Conservation (phyloP, 2,113 vertebrate species). For the Monopterus albus region DNA sequence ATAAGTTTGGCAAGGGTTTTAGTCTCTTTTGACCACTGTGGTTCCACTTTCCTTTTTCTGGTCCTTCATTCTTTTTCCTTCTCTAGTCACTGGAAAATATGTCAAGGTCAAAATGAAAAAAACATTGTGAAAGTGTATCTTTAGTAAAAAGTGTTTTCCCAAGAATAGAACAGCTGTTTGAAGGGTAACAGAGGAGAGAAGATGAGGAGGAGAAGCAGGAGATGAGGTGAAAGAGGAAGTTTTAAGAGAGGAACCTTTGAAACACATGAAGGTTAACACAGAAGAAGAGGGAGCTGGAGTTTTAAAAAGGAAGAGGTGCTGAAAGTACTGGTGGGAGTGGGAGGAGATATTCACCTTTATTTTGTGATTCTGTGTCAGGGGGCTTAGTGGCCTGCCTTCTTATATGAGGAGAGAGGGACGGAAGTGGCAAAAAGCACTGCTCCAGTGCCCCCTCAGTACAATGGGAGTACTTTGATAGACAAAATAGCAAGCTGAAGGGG, state of each 20-base stretch:
- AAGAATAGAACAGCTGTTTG: slow-evolving; percentile 63
- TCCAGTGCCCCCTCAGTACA: slow-evolving; percentile 64
- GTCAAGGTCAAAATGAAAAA: slow-evolving; percentile 22
- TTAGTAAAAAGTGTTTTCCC: slow-evolving; percentile 45
- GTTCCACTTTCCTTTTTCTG: not conserved
- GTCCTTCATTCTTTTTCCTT: not conserved
- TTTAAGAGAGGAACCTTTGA: slow-evolving; percentile 63
- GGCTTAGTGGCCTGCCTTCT: slow-evolving; percentile 29
- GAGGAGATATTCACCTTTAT: slow-evolving; percentile 74
- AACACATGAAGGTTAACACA: slow-evolving; percentile 70
- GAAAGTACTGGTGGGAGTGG: slow-evolving; percentile 41
- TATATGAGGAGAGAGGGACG: slow-evolving; percentile 50
- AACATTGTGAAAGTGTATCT: slow-evolving; percentile 10
- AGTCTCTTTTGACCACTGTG: slow-evolving; percentile 6
- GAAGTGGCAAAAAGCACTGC: slow-evolving; percentile 59
- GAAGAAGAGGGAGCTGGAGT: slow-evolving; percentile 53
- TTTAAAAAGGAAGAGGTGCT: slow-evolving; percentile 42
- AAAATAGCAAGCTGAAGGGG: slow-evolving; percentile 77
- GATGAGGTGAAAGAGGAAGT: slow-evolving; percentile 41
- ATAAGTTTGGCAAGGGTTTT: slow-evolving; percentile 14
- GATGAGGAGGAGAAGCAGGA: slow-evolving; percentile 45
- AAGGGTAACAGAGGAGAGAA: slow-evolving; percentile 29
- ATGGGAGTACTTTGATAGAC: slow-evolving; percentile 79
- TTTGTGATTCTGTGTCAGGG: slow-evolving; percentile 64
- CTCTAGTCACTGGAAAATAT: slow-evolving; percentile 7